Conservation (phyloP, 2,797 vertebrate genomes). For the Coregonus sp. region DNA sequence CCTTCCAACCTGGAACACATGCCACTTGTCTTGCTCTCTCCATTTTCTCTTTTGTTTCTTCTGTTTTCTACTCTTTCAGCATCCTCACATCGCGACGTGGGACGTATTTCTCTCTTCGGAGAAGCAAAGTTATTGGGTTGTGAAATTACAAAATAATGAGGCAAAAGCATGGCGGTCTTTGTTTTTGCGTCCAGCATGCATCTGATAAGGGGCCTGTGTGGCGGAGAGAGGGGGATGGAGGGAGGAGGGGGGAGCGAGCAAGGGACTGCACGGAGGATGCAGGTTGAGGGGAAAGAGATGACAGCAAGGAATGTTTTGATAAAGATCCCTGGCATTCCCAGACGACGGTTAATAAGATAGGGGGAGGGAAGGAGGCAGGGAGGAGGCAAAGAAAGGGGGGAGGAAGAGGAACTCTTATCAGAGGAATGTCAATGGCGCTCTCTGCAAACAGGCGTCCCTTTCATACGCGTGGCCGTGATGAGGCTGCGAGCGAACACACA, state of each 20-base stretch:
- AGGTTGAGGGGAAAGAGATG: constrained; percentile 7
- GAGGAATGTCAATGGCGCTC: constrained; percentile 17
- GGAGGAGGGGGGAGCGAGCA: background rate
- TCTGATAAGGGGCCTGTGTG: constrained; percentile 34
- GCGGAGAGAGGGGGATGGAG: constrained; percentile 13
- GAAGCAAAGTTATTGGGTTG: constrained; percentile 50
- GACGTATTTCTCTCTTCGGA: constrained; percentile 34
- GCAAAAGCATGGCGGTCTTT: constrained; percentile 44
- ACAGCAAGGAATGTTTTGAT: constrained; percentile 31
- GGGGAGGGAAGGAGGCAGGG: background rate
- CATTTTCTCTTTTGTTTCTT: background rate
- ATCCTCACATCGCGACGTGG: constrained; percentile 4
- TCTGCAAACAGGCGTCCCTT: background rate
- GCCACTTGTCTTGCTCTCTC: background rate
- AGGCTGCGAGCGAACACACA: background rate
- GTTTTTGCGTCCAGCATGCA: constrained; percentile 34
- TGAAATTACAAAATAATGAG: constrained; percentile 56
- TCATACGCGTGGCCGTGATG: background rate
- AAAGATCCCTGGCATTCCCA: constrained; percentile 24
- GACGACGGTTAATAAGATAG: constrained; percentile 16
- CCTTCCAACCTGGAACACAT: background rate
- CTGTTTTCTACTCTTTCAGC: background rate
- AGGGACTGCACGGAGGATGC: constrained; percentile 3
- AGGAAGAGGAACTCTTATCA: constrained; percentile 9
- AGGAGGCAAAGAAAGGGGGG: too few relatives aligned